Conservation (phyloP, 2,113 vertebrate species). For the Castor canadensis region DNA sequence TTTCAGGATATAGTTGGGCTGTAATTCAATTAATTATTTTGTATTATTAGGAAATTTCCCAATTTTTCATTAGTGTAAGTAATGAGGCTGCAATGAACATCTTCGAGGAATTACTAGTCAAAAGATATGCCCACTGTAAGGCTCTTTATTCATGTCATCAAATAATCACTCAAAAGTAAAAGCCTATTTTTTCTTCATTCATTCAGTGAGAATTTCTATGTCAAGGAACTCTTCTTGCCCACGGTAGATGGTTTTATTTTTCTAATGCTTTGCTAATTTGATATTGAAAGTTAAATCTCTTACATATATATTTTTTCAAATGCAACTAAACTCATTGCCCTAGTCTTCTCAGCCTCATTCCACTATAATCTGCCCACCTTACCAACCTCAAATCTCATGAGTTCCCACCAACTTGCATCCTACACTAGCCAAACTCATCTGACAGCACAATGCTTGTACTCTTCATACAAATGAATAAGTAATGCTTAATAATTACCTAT, state of each 20-base stretch:
- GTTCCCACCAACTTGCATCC: background rate
- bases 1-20: background rate
- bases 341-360: background rate
- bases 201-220: background rate
- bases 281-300: background rate
- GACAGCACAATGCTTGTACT: background rate
- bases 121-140: background rate
- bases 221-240: background rate
- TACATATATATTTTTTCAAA: background rate
- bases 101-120: background rate
- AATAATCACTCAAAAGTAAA: background rate
- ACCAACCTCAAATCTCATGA: background rate
- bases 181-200: background rate
- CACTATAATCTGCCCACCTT: background rate
- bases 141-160: background rate
- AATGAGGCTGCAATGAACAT: background rate
- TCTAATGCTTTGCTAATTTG: background rate
- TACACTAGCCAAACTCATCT: background rate
- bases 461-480: background rate
- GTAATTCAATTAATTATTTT: background rate
- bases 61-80: background rate
- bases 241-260: background rate
- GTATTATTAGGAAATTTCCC: background rate
- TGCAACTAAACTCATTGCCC: background rate
- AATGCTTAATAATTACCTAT: background rate